Conservation (phyloP, 2,797 vertebrate genomes). For the Parauchenoglanis punctatus region DNA sequence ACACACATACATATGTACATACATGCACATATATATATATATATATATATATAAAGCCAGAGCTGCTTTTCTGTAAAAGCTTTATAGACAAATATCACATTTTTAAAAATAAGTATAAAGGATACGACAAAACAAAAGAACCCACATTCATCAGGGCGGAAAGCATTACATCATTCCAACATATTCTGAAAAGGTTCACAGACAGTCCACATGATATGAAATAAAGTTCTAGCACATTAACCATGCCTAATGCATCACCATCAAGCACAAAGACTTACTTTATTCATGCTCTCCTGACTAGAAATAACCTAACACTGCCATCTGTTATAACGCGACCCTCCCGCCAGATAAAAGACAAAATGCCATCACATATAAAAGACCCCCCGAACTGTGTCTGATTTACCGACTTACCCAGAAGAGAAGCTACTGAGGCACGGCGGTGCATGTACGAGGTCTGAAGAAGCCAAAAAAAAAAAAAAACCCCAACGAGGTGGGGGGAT, state of each 20-base stretch:
- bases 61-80: not conserved
- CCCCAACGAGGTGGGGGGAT: constrained; percentile 47
- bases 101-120: not conserved
- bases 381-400: not conserved
- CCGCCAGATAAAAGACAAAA: not conserved
- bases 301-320: not conserved
- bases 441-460: constrained; percentile 39
- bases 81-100: not conserved
- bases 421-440: constrained; percentile 24
- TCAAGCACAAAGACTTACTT: not conserved
- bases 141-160: not conserved
- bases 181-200: not conserved
- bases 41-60: not conserved
- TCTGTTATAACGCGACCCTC: not conserved
- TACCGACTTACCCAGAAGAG: constrained; percentile 52
- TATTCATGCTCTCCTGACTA: not conserved
- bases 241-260: not conserved
- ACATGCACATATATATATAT: not conserved
- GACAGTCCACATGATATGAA: not conserved
- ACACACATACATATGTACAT: not conserved
- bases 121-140: not conserved
- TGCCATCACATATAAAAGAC: not conserved
- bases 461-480: constrained; percentile 32
- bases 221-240: not conserved
- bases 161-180: constrained; percentile 8